Evolutionary conservation across 2,888 invertebrate species (phyloP).

Genomic region (Synergus itoensis): DNA sequence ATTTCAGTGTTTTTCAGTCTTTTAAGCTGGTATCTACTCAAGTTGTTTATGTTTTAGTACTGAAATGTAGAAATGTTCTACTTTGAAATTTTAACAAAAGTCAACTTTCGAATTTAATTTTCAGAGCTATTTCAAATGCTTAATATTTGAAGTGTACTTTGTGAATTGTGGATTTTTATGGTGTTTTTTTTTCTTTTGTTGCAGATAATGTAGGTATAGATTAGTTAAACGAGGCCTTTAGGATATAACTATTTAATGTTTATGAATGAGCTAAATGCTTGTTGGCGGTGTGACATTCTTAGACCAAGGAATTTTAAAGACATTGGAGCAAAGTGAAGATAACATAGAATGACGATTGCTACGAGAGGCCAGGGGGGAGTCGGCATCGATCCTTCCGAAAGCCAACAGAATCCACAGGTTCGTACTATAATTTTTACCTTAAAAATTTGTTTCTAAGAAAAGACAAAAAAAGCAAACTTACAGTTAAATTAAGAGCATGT

Average conservation of each 20-base stretch:
- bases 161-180: constrained; percentile 16
- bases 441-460: neutral
- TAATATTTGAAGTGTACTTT: neutral
- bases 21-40: too few species aligned
- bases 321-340: constrained; percentile 66
- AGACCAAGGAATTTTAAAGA: constrained; percentile 67
- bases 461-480: too few species aligned
- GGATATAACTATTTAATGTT: constrained; percentile 76
- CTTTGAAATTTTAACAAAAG: too few species aligned
- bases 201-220: constrained; percentile 77
- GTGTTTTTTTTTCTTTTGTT: constrained; percentile 58
- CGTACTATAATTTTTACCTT: constrained; percentile 7
- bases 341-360: constrained; percentile 81
- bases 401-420: constrained; percentile 75
- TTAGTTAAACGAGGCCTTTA: constrained; percentile 76
- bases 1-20: too few species aligned
- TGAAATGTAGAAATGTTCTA: too few species aligned
- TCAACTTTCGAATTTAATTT: too few species aligned
- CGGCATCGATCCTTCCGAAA: constrained; percentile 81
- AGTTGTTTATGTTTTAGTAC: too few species aligned
- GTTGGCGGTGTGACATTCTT: constrained; percentile 71
- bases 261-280: constrained; percentile 75
- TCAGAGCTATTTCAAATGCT: too few species aligned
- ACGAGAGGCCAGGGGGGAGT: constrained; percentile 83
- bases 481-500: too few species aligned